phyloP scores from a whole-genome alignment of 1,140 invertebrate species.

The Pseudomyrmex dendroicus region DNA sequence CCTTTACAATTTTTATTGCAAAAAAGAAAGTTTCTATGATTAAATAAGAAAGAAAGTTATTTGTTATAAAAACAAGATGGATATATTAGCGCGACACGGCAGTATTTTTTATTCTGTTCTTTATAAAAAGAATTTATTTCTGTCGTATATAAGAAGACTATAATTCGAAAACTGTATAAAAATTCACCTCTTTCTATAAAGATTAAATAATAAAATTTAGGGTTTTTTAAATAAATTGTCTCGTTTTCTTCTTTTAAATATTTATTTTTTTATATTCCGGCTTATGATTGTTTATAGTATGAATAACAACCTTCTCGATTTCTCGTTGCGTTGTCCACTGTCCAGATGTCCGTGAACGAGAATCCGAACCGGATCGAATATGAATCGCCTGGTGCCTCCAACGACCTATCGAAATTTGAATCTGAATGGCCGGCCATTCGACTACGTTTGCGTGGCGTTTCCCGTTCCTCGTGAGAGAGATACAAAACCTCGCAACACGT shows the following conservation, averaged over 20 bases:
- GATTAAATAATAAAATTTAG: not conserved
- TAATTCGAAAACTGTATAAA: no score
- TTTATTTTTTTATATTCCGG: constrained; percentile 1
- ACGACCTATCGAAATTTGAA: constrained; percentile 60
- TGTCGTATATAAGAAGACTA: no score
- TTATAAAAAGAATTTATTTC: no score
- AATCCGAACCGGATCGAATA: constrained; percentile 23
- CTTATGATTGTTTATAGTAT: constrained; percentile 22
- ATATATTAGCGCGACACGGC: no score
- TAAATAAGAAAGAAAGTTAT: no score
- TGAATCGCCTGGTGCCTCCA: constrained; percentile 38
- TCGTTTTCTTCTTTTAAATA: not conserved
- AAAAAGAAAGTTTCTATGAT: no score
- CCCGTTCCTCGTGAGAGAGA: constrained; percentile 13
- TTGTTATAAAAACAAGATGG: no score
- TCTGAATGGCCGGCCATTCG: constrained; percentile 51
- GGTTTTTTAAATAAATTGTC: no score
- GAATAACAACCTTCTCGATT: constrained; percentile 26
- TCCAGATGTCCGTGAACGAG: constrained; percentile 33
- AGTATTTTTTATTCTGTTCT: no score
- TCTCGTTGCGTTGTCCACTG: constrained; percentile 16
- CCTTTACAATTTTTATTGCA: no score
- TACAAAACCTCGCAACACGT: constrained; percentile 40
- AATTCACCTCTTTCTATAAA: no score
- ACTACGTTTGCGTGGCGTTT: not conserved